A percentile compares a stretch with the other conserved stretches of the same genome.
Evolutionary conservation across 1,140 invertebrate species (phyloP).

Genomic region (Drosophila nasuta): DNA sequence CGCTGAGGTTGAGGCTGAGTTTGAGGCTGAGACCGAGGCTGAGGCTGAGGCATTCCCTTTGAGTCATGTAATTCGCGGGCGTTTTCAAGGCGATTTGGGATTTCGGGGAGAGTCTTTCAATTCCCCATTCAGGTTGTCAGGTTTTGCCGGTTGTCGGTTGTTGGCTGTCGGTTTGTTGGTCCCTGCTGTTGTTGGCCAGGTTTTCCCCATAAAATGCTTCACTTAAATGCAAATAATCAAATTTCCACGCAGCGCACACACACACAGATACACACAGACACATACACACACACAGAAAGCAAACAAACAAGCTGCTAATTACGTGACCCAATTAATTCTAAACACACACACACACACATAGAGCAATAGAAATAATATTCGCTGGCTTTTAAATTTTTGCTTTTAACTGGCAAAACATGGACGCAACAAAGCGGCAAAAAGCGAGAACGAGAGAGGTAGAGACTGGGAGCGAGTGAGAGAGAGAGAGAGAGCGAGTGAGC

Average conservation of each 20-base stretch:
- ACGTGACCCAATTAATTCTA: conserved; percentile 81
- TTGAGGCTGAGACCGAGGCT: too few relatives aligned
- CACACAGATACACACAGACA: background rate
- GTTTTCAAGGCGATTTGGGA: conserved; percentile 34
- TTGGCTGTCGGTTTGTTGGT: conserved; percentile 1
- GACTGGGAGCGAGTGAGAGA: too few relatives aligned
- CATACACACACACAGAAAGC: conserved; percentile 41
- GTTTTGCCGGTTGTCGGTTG: background rate
- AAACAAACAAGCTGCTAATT: conserved; percentile 73
- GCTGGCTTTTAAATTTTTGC: conserved; percentile 65
- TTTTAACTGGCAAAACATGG: conserved; percentile 11
- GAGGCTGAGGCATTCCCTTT: conserved; percentile 6
- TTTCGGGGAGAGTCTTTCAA: conserved; percentile 11
- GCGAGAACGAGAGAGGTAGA: background rate
- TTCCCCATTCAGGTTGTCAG: conserved; percentile 21
- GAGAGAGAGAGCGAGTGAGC: background rate
- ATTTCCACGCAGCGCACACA: conserved; percentile 27
- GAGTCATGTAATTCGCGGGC: conserved; percentile 26
- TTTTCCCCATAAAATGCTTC: conserved; percentile 21
- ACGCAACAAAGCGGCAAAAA: conserved; percentile 2
- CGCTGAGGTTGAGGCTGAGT: too few relatives aligned
- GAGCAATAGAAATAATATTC: conserved; percentile 29
- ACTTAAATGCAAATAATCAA: conserved; percentile 53
- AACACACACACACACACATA: conserved; percentile 53
- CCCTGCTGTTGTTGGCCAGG: conserved; percentile 5